Evolutionary conservation across 2,113 vertebrate species (phyloP), one percentile per base, ranked within the genome.

Genomic region (Hippocampus zosterae): DNA sequence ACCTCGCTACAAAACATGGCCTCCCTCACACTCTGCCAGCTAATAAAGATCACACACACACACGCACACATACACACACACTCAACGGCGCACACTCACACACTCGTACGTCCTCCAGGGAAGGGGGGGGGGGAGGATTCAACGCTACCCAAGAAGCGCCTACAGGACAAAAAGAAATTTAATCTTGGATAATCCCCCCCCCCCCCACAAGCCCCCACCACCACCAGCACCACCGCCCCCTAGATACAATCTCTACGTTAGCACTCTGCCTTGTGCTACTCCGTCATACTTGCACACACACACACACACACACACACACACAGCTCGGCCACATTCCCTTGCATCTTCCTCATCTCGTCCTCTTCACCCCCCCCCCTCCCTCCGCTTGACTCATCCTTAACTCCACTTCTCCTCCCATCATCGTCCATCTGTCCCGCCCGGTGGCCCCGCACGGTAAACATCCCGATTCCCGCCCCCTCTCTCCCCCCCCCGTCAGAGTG

Each of bases 141-240:
- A 53, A 85, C 85, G 87, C 88, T 88, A 79, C 83, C 86, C 86
- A 77, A 82, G 82, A 90, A 89, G 75, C 68, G 85, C 86, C 86
- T 87, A 84, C 84, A 88, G 88, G 85, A 88, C 85, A 89, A 90
- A 88, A 83, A 89, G 89, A 84, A 87, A 88, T 88, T 83, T 91
- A 88, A 91, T 91, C 90, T 88, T 52, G 84, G 88, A 87, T 91
- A 87, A 91, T 81, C 85, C 82, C 81, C 81, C 80, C 55, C 12
- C 27, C n/a, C n/a, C n/a, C n/a, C n/a, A 27, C 23, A 21, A 6
- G 23, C 11, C 12, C 33, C 29, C 46, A 48, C 1, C 33, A 37
- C 0, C 33, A 19, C 81, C 83, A 80, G 79, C 52, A 10, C n/a
- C n/a, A 13, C 41, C 37, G 5, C 41, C 41, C 11, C 41, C 1